Evolutionary conservation across 2,888 invertebrate species (phyloP).

Genomic region (Temnothorax unifasciatus): DNA sequence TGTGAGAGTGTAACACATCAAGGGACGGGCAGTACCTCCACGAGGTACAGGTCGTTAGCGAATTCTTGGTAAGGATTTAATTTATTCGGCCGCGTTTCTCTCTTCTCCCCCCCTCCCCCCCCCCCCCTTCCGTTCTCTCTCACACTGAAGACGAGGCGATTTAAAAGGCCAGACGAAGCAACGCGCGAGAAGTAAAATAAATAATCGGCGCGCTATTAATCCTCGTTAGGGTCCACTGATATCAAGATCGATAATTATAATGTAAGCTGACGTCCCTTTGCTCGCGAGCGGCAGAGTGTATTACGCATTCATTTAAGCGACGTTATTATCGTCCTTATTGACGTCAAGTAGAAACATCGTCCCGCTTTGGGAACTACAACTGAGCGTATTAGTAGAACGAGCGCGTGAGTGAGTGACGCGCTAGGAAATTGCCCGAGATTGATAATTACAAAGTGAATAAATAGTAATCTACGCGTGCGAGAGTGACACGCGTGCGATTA

Average conservation of each 20-base stretch:
- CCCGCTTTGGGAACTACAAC: not conserved
- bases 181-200: conserved; percentile 65
- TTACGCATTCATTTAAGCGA: conserved; percentile 40
- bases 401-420: conserved; percentile 36
- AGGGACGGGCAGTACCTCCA: conserved; percentile 67
- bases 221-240: conserved; percentile 68
- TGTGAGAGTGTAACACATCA: conserved; percentile 67
- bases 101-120: not conserved
- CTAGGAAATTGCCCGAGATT: conserved; percentile 35
- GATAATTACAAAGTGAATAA: conserved; percentile 32
- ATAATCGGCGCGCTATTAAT: conserved; percentile 72
- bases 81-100: conserved; percentile 78
- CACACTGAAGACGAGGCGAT: conserved; percentile 67
- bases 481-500: conserved; percentile 3
- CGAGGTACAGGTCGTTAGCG: conserved; percentile 80
- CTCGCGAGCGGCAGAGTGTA: conserved; percentile 9
- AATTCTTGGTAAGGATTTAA: conserved; percentile 83
- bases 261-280: conserved; percentile 33
- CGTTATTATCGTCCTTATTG: conserved; percentile 42
- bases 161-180: conserved; percentile 65
- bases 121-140: conserved; percentile 2
- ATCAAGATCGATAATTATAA: conserved; percentile 68
- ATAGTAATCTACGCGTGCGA: not conserved
- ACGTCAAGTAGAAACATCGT: conserved; percentile 17
- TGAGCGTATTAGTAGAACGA: conserved; percentile 23